These are phyloP conservation scores for Micrastur ruficollis DNA, from an alignment of 2,797 vertebrate species.

Conservation along the genomic window DNA sequence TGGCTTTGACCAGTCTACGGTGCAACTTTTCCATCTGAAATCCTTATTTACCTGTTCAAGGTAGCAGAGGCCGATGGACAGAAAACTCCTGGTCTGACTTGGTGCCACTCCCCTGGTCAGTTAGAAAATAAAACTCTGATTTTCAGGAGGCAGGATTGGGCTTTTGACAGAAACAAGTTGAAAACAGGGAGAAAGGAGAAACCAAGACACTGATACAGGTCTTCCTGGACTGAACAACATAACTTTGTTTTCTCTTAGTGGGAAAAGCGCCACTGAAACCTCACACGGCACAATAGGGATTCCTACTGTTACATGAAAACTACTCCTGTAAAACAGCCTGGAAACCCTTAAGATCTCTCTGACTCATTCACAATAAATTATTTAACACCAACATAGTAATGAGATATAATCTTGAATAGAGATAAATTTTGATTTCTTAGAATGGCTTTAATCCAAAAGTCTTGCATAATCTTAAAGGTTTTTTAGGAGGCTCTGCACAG, in stretches of 20 bases:
- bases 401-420: background rate
- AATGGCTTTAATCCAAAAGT: background rate
- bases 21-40: background rate
- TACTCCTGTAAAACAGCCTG: background rate
- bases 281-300: background rate
- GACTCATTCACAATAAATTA: background rate
- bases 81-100: background rate
- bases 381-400: background rate
- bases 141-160: background rate
- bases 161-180: background rate
- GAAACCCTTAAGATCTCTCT: background rate
- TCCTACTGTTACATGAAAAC: background rate
- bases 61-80: background rate
- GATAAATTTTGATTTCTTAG: background rate
- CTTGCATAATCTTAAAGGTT: background rate
- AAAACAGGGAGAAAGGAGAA: background rate
- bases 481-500: background rate
- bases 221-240: background rate
- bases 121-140: background rate
- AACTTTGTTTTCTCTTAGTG: background rate
- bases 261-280: background rate
- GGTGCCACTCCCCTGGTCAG: background rate
- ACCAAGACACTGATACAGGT: background rate
- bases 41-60: background rate
- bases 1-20: background rate